phyloP scores from a whole-genome alignment of 2,113 vertebrate species.

The Mustela lutreola region DNA sequence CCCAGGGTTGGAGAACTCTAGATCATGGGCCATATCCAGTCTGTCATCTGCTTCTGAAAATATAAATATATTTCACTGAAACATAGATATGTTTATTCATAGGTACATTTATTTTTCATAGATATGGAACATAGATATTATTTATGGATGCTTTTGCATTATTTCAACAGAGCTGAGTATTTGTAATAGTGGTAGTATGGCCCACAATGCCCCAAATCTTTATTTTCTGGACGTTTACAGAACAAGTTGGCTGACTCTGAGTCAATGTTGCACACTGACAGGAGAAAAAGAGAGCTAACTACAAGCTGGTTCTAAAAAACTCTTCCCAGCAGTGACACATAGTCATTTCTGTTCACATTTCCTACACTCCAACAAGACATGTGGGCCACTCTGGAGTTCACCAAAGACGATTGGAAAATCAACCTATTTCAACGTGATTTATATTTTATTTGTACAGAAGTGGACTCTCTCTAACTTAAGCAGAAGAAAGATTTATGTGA shows the following conservation, averaged over 20 bases:
- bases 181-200: not conserved
- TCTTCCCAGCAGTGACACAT: not conserved
- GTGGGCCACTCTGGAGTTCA: not conserved
- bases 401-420: not conserved
- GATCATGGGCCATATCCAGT: not conserved
- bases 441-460: constrained; percentile 27
- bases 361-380: not conserved
- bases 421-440: not conserved
- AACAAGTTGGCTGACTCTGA: not conserved
- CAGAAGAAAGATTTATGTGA: not conserved
- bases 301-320: not conserved
- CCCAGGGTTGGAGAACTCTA: not conserved
- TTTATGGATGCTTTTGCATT: not conserved
- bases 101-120: not conserved
- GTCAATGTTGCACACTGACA: not conserved
- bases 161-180: not conserved
- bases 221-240: not conserved
- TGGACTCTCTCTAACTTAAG: not conserved
- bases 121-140: not conserved
- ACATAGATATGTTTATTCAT: not conserved
- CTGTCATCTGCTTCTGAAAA: not conserved
- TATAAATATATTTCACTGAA: constrained; percentile 22
- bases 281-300: not conserved
- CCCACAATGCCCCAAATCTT: not conserved
- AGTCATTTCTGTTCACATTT: not conserved